Conservation (phyloP, 1,140 invertebrate genomes). For the Marisa cornuarietis region DNA sequence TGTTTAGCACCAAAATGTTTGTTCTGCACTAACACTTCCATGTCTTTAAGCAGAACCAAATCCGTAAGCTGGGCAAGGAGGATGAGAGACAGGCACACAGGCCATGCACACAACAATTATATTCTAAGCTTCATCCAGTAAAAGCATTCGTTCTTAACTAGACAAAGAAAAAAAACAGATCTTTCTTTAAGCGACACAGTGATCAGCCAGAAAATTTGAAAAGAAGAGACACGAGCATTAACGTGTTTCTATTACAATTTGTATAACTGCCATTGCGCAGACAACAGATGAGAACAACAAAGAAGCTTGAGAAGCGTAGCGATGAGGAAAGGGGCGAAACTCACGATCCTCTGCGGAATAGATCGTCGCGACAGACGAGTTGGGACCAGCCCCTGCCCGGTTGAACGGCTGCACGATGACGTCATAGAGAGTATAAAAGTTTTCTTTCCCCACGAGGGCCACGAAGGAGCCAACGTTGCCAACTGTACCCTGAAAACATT, state of each 20-base stretch:
- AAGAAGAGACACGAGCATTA: no score
- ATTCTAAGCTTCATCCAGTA: no score
- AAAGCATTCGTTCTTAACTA: no score
- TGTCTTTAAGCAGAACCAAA: not conserved
- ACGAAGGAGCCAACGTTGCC: slow-evolving; percentile 34
- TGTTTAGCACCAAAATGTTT: no score
- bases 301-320: not conserved
- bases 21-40: no score
- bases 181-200: no score
- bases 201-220: no score
- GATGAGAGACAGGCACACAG: not conserved
- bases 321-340: slow-evolving; percentile 11
- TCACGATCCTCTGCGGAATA: slow-evolving; percentile 52
- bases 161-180: no score
- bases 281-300: not conserved
- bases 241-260: no score
- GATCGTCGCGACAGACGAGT: slow-evolving; percentile 41
- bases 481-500: slow-evolving; percentile 25
- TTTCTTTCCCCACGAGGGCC: slow-evolving; percentile 37
- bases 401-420: slow-evolving; percentile 47
- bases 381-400: slow-evolving; percentile 46
- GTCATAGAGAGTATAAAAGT: slow-evolving; percentile 45
- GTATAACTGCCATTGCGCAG: not conserved
- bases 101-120: not conserved
- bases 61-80: not conserved